Evolutionary conservation across 2,888 invertebrate species (phyloP).

Genomic region (Plagiodera versicolora): DNA sequence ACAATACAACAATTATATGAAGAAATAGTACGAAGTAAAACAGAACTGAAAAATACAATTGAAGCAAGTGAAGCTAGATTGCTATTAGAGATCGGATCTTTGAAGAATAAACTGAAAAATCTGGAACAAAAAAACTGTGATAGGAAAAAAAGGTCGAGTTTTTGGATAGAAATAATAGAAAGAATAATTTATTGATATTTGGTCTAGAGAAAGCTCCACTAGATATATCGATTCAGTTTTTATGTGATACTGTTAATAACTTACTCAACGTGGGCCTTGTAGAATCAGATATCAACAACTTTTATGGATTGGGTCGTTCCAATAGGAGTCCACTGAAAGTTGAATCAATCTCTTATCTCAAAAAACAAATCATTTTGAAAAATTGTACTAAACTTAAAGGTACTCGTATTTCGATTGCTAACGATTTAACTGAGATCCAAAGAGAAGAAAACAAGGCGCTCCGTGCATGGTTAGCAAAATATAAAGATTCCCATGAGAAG

Average conservation of each 20-base stretch:
- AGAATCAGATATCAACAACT: constrained; percentile 9
- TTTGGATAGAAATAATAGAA: no score
- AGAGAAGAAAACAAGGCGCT: neutral
- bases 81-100: constrained; percentile 4
- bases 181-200: no score
- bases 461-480: constrained; percentile 3
- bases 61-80: constrained; percentile 4
- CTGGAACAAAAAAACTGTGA: constrained; percentile 5
- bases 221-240: neutral
- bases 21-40: no score
- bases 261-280: no score
- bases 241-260: neutral
- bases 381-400: neutral
- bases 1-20: constrained; percentile 2
- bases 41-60: constrained; percentile 6
- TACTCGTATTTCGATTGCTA: constrained; percentile 5
- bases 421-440: constrained; percentile 7
- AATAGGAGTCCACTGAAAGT: no score
- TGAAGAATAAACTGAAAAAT: no score
- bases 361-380: constrained; percentile 4
- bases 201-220: neutral
- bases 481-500: constrained; percentile 5
- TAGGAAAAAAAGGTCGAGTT: neutral
- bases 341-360: constrained; percentile 1
- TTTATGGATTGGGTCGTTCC: constrained; percentile 4